Evolutionary conservation across 2,797 vertebrate species (phyloP).

Genomic region (Pogonophryne albipinna): DNA sequence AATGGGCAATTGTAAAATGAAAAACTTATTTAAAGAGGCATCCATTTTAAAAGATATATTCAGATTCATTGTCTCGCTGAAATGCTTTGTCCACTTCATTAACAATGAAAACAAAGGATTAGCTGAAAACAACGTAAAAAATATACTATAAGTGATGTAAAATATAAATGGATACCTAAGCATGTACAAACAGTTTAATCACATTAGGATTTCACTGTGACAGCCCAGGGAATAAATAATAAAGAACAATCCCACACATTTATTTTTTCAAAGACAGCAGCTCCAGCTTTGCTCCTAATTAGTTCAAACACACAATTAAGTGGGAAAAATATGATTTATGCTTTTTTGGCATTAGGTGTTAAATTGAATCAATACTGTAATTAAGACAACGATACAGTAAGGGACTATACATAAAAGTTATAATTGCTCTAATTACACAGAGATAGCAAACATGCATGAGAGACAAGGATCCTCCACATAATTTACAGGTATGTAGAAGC

Average conservation of each 20-base stretch:
- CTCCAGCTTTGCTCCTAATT: constrained; percentile 65
- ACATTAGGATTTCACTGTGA: constrained; percentile 64
- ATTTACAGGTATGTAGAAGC: neutral
- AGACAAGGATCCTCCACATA: constrained; percentile 42
- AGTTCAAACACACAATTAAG: constrained; percentile 78
- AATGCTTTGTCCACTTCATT: constrained; percentile 53
- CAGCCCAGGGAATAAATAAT: constrained; percentile 78
- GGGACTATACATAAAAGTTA: constrained; percentile 61
- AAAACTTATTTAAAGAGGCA: constrained; percentile 65
- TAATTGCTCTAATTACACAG: constrained; percentile 71
- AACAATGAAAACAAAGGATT: constrained; percentile 35
- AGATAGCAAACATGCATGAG: constrained; percentile 62
- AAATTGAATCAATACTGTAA: constrained; percentile 79
- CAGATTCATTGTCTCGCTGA: constrained; percentile 26
- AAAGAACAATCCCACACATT: constrained; percentile 71
- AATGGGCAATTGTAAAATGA: constrained; percentile 53
- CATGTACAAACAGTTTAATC: constrained; percentile 70
- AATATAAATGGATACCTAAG: constrained; percentile 44
- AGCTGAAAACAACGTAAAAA: constrained; percentile 25
- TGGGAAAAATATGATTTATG: constrained; percentile 77
- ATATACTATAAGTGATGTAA: constrained; percentile 21
- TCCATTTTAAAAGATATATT: constrained; percentile 37
- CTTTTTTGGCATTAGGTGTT: constrained; percentile 77
- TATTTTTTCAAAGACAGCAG: constrained; percentile 75
- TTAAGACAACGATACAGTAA: constrained; percentile 71